Evolutionary conservation across 1,140 invertebrate genomes (phyloP).

Genomic region (Drosophila sechellia): DNA sequence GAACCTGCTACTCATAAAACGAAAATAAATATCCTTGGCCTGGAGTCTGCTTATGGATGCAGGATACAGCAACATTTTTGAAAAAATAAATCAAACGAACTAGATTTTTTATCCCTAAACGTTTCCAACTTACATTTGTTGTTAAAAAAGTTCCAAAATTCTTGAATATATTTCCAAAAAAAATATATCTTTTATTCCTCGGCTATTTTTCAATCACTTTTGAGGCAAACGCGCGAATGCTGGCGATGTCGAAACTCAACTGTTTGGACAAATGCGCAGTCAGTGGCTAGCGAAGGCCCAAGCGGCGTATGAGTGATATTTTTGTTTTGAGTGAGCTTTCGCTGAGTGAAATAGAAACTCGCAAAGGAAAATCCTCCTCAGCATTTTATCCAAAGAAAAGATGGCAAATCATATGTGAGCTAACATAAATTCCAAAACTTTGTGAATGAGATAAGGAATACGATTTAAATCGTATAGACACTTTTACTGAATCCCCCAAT

Average conservation of each 20-base stretch:
- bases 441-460: conserved; percentile 30
- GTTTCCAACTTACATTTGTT: conserved; percentile 28
- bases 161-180: conserved; percentile 7
- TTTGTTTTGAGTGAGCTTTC: conserved; percentile 59
- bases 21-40: conserved; percentile 1
- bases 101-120: background rate
- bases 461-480: conserved; percentile 6
- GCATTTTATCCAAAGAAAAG: conserved; percentile 30
- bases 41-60: background rate
- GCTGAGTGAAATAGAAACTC: conserved; percentile 21
- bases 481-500: conserved; percentile 13
- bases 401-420: conserved; percentile 4
- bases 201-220: conserved; percentile 17
- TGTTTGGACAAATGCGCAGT: conserved; percentile 76
- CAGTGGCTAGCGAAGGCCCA: conserved; percentile 56
- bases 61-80: conserved; percentile 1
- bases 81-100: background rate
- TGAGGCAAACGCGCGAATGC: conserved; percentile 60
- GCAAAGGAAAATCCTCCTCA: conserved; percentile 17
- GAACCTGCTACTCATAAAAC: background rate
- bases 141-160: background rate
- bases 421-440: conserved; percentile 21
- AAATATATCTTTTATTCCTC: conserved; percentile 1
- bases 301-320: conserved; percentile 78
- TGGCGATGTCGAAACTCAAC: conserved; percentile 70